These are phyloP conservation scores for Cantharis lateralis DNA, from an alignment of 2,888 invertebrate genomes.

Conservation along the genomic window DNA sequence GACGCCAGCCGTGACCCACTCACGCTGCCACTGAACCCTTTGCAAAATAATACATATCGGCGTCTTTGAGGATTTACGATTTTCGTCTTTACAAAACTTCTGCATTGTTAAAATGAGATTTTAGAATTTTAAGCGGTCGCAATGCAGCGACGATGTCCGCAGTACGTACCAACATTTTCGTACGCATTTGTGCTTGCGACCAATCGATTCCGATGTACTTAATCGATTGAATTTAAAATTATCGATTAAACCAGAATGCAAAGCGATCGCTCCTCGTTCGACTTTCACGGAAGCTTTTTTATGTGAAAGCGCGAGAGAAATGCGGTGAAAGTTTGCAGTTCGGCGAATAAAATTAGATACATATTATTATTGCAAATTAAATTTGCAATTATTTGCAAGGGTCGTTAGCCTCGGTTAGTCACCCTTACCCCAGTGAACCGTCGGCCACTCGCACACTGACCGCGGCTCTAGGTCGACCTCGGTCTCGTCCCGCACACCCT, in stretches of 20 bases:
- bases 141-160: background rate
- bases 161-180: no score
- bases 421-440: conserved; percentile 58
- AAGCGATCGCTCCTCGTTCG: conserved; percentile 3
- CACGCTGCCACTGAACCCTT: conserved; percentile 53
- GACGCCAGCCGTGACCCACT: conserved; percentile 56
- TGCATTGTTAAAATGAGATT: conserved; percentile 5
- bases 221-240: background rate
- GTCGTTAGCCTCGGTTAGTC: conserved; percentile 55
- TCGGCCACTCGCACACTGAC: conserved; percentile 58
- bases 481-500: conserved; percentile 40
- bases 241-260: background rate
- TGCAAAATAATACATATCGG: conserved; percentile 33
- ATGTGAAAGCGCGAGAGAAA: conserved; percentile 41
- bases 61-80: conserved; percentile 6
- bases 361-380: background rate
- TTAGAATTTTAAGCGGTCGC: background rate
- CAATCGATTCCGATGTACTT: background rate
- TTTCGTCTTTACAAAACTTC: conserved; percentile 3
- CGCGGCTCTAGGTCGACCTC: conserved; percentile 36
- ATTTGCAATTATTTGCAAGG: conserved; percentile 25
- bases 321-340: conserved; percentile 38
- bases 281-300: conserved; percentile 43
- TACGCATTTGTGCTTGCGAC: background rate
- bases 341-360: background rate